Base-by-base conservation (phyloP, 2,113 vertebrate genomes). In the Saccopteryx bilineata region DNA sequence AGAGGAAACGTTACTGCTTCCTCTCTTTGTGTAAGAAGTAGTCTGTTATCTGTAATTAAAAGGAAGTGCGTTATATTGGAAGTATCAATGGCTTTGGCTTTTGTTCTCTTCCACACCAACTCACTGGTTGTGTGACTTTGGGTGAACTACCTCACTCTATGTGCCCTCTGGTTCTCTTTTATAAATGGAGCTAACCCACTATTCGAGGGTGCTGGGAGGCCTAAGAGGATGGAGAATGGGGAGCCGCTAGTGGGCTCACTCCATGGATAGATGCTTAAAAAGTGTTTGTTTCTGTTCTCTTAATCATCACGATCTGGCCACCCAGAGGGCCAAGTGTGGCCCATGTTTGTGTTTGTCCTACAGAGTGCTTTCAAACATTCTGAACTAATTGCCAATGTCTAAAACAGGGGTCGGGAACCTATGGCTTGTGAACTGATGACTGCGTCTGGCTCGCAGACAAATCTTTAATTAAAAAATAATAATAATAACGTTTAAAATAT, bases 61-160 rank as follows among this genome's bases (percentile, higher is more conserved):
- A 95, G 31, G 26, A 23, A 50, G 19, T 60, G 17, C 23, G 33
- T 39, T 56, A 21, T 23, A 50, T 8, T 65, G 3, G 13, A 54
- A 81, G 83, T n/a, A 82, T 60, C 58, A 26, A 7, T 80, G 56
- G 18, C 60, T 91, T 93, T 95, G 87, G 92, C n/a, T 81, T 93
- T 75, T 33, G 63, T 12, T 26, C 50, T 60, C 26, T 18, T 1
- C 12, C 31, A 79, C 19, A 23, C 9, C 12, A 58, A 8, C 26
- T 68, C 52, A 52, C 61, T 58, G 28, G 60, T 24, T 69, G 14
- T 74, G 7, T 39, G 48, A 74, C 18, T 26, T 63, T 31, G 11
- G 60, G 28, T 1, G 39, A 61, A 24, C 65, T 5, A 1, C 11
- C 60, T 78, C 39, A 48, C 19, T 3, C 54, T 87, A 19, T 6